A percentile compares a stretch with the other conserved stretches of the same genome.
Conservation (phyloP, 2,113 vertebrate genomes). For the Embiotoca jacksoni region DNA sequence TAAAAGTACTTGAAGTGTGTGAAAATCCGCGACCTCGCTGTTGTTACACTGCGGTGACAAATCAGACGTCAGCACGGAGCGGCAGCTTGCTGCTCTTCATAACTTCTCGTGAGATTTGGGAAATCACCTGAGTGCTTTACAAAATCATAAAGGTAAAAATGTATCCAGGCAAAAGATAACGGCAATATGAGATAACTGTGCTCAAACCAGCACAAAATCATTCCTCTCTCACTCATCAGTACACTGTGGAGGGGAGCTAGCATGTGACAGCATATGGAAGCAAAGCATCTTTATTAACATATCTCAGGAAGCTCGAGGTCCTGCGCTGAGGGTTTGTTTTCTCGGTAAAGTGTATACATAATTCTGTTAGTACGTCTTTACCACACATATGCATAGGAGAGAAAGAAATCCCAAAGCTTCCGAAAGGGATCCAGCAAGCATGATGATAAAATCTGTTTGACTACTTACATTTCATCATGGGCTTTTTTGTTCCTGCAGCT, state of each 20-base stretch:
- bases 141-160: slow-evolving; percentile 8
- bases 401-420: slow-evolving; percentile 21
- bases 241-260: slow-evolving; percentile 16
- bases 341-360: slow-evolving; percentile 66
- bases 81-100: slow-evolving; percentile 6
- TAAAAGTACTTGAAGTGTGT: background rate
- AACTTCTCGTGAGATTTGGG: slow-evolving; percentile 8
- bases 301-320: slow-evolving; percentile 53
- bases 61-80: slow-evolving; percentile 16
- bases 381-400: slow-evolving; percentile 26
- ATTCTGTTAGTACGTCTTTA: slow-evolving; percentile 67
- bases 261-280: slow-evolving; percentile 30
- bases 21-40: background rate
- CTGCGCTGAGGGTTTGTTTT: slow-evolving; percentile 54
- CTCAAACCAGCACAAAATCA: slow-evolving; percentile 31
- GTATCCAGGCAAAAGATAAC: slow-evolving; percentile 33
- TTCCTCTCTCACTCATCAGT: slow-evolving; percentile 44
- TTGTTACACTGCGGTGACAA: slow-evolving; percentile 6
- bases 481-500: slow-evolving; percentile 71
- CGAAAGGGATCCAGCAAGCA: slow-evolving; percentile 7
- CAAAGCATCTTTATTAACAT: slow-evolving; percentile 58
- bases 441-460: slow-evolving; percentile 68
- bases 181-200: slow-evolving; percentile 25
- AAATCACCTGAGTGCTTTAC: slow-evolving; percentile 41
- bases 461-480: slow-evolving; percentile 59